phyloP scores from a whole-genome alignment of 2,113 vertebrate species.

The Tamias sibiricus region DNA sequence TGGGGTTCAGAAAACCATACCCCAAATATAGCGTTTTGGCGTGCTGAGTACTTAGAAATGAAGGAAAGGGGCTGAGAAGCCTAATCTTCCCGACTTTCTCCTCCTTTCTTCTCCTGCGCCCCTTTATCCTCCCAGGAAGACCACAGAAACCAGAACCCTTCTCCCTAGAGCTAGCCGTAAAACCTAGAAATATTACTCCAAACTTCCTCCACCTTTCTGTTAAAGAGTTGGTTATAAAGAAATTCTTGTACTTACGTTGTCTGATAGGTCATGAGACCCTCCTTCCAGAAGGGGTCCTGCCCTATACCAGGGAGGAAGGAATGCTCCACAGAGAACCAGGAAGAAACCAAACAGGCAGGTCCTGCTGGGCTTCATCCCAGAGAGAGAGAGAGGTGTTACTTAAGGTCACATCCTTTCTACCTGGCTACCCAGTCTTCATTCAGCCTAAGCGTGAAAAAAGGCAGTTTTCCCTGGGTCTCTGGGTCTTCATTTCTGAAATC shows the following conservation, averaged over 20 bases:
- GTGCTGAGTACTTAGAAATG: not conserved
- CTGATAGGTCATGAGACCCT: not conserved
- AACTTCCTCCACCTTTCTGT: not conserved
- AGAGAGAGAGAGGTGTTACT: no score
- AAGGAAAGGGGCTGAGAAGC: not conserved
- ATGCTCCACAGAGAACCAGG: not conserved
- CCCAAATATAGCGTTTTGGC: no score
- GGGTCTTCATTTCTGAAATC: not conserved
- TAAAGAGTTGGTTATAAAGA: not conserved
- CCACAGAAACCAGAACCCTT: not conserved
- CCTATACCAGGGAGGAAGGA: not conserved
- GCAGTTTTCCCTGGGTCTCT: not conserved
- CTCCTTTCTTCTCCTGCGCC: not conserved
- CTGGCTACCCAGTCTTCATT: not conserved
- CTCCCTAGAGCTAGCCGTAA: not conserved
- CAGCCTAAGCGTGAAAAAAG: not conserved
- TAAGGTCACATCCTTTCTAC: not conserved
- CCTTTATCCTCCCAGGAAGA: not conserved
- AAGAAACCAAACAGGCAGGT: not conserved
- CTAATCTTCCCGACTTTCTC: not conserved
- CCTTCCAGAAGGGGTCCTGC: not conserved
- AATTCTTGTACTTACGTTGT: not conserved
- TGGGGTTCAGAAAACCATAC: not conserved
- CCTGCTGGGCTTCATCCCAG: no score
- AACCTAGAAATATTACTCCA: not conserved